phyloP scores from a whole-genome alignment of 2,888 invertebrate genomes.

The Podabrus alpinus region DNA sequence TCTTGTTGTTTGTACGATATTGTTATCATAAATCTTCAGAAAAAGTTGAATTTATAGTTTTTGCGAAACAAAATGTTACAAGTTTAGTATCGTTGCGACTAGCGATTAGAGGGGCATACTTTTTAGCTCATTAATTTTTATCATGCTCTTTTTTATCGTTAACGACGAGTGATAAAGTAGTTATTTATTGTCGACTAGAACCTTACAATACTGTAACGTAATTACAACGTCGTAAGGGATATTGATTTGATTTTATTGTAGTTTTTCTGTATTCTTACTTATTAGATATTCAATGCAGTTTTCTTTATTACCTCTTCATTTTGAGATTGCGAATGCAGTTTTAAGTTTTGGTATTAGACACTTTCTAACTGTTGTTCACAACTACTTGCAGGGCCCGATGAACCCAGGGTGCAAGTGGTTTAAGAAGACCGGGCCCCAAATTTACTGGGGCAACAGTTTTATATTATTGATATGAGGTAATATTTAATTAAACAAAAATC shows the following conservation, averaged over 20 bases:
- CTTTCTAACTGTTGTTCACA: too few relatives aligned
- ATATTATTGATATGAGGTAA: too few relatives aligned
- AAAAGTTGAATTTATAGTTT: not conserved
- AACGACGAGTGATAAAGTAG: constrained; percentile 20
- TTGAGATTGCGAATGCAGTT: too few relatives aligned
- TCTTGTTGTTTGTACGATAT: not conserved
- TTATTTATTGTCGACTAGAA: constrained; percentile 21
- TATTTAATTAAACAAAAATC: not conserved
- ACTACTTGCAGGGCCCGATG: too few relatives aligned
- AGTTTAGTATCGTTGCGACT: not conserved
- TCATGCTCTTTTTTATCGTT: constrained; percentile 13
- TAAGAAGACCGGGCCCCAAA: too few relatives aligned
- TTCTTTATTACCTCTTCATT: too few relatives aligned
- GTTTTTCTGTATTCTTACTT: not conserved
- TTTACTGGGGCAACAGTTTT: too few relatives aligned
- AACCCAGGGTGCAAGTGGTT: too few relatives aligned
- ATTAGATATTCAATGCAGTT: too few relatives aligned
- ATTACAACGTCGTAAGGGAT: not conserved
- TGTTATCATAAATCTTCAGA: not conserved
- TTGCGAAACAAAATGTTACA: not conserved
- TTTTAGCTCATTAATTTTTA: constrained; percentile 23
- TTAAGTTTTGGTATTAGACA: too few relatives aligned
- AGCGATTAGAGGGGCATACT: not conserved
- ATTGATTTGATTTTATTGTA: not conserved
- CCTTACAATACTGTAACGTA: not conserved